Evolutionary conservation across 1,140 invertebrate genomes (phyloP).

Genomic region (Lineus longissimus): DNA sequence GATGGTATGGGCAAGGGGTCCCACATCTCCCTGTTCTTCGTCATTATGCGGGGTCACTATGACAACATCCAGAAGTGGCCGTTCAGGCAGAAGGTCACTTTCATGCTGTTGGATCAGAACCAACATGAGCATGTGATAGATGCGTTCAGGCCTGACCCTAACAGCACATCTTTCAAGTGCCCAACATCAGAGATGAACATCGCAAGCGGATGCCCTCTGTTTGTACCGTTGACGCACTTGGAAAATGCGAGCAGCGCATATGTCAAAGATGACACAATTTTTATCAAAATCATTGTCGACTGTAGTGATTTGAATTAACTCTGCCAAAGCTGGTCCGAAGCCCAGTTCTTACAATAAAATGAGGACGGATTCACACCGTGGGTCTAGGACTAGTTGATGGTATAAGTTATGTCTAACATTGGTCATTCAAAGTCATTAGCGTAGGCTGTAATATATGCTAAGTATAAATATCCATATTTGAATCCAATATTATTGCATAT

Average conservation of each 20-base stretch:
- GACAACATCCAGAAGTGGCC: conserved; percentile 48
- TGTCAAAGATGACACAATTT: conserved; percentile 48
- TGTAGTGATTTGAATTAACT: conserved; percentile 8
- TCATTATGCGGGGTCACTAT: conserved; percentile 46
- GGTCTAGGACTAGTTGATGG: too few species aligned
- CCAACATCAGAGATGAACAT: conserved; percentile 52
- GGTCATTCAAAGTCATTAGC: too few species aligned
- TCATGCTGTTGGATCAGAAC: conserved; percentile 46
- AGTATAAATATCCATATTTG: too few species aligned
- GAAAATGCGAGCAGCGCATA: conserved; percentile 33
- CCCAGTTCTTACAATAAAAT: too few species aligned
- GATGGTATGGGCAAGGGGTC: conserved; percentile 58
- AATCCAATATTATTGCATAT: too few species aligned
- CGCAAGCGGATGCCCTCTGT: conserved; percentile 49
- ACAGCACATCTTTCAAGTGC: conserved; percentile 32
- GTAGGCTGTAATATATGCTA: too few species aligned
- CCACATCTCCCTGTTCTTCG: conserved; percentile 50
- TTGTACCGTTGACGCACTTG: conserved; percentile 38
- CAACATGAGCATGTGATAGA: conserved; percentile 38
- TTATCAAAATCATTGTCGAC: conserved; percentile 46
- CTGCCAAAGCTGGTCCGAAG: too few species aligned
- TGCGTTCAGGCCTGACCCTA: conserved; percentile 42
- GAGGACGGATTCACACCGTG: too few species aligned
- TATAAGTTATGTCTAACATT: too few species aligned
- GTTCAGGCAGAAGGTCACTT: conserved; percentile 44